Percentiles rank a stretch among this genome's conserved stretches.
Conservation (phyloP, 2,113 vertebrate genomes). For the Callopanchax toddi region DNA sequence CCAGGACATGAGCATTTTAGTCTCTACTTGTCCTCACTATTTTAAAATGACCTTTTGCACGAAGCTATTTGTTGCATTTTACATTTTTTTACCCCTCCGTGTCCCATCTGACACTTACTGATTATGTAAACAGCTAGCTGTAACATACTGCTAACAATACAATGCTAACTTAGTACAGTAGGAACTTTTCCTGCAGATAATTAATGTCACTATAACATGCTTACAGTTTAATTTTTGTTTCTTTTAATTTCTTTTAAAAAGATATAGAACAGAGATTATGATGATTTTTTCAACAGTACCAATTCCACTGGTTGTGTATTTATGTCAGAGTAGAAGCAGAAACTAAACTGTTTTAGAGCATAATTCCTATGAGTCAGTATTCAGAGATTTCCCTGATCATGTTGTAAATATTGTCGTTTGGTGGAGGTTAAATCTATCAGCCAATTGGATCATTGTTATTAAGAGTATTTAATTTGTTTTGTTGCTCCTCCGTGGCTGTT, state of each 20-base stretch:
- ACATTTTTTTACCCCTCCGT: background rate
- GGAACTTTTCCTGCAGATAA: constrained; percentile 27
- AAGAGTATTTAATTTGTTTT: background rate
- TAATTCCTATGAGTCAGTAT: no score
- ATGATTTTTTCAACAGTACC: no score
- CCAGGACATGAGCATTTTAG: background rate
- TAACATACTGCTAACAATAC: constrained; percentile 24
- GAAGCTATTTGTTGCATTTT: background rate
- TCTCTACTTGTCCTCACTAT: background rate
- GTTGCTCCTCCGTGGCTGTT: constrained; percentile 19
- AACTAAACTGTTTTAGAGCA: no score
- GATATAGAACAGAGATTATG: no score
- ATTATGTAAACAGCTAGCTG: constrained; percentile 47
- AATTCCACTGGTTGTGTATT: no score
- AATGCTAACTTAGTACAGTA: constrained; percentile 17
- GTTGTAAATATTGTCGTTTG: background rate
- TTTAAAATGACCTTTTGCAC: background rate
- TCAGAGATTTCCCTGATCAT: no score
- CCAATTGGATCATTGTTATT: background rate
- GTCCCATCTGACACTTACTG: background rate
- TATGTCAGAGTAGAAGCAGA: no score
- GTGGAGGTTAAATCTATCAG: background rate
- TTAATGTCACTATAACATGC: no score
- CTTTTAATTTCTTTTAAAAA: no score
- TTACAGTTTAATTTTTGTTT: no score